Base-by-base conservation (phyloP, 2,797 vertebrate genomes). In the Karalla daura region DNA sequence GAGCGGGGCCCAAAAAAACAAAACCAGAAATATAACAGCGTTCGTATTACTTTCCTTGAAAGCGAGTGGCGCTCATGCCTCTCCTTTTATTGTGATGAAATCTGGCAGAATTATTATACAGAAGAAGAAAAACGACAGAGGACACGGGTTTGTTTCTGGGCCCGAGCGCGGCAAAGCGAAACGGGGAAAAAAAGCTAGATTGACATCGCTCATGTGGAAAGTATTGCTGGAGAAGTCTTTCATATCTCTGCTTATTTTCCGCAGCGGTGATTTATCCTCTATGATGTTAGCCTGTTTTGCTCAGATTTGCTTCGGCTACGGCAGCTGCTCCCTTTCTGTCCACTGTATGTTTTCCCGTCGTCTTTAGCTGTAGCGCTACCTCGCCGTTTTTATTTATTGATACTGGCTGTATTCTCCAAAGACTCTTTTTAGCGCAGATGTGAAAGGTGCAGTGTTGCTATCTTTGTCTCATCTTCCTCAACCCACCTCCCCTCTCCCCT, bases 311-410 rank as follows among this genome's bases (percentile, higher is more conserved):
- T 41, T 25, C 28, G n/a, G n/a, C 30, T 59, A 30, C 9, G 25
- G 35, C 21, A 74, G 50, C 61, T 44, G 36, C 46, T 61, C 65
- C 49, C 64, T 53, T 80, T 66, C 45, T 66, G 61, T 49, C 63
- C 74, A 18, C 73, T 69, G 28, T 53, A 25, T 70, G 58, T 60
- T 72, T 82, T 30, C 54, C 53, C 58, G 52, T 55, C n/a, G 55
- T 80, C 69, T 71, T 65, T 67, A 43, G 52, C 69, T 67, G 52
- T 14, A 70, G 76, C 28, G 0, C 45, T 43, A 50, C 32, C 63
- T 53, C 25, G 15, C 72, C 70, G 24, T 63, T 74, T 82, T 89
- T 88, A 88, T 89, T 89, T 88, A 87, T 89, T 84, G 83, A 86
- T 80, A 83, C 51, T 14, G 14, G 40, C 63, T n/a, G 70, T 78